A percentile compares a stretch with the other conserved stretches of the same genome.
Conservation (phyloP, 2,113 vertebrate species). For the Etia nguti region DNA sequence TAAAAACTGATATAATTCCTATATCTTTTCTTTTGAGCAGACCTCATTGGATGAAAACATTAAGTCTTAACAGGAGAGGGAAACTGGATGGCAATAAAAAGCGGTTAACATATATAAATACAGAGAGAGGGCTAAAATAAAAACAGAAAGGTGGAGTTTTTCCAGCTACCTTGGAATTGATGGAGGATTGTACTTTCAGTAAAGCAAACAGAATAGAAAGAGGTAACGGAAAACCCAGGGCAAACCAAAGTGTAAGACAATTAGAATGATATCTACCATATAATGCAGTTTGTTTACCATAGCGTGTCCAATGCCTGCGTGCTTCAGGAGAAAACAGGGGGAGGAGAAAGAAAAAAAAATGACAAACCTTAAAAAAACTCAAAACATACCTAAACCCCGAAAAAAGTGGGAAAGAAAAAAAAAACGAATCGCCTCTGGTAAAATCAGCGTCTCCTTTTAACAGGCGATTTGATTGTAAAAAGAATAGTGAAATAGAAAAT, state of each 20-base stretch:
- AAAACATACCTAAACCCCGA: conserved; percentile 62
- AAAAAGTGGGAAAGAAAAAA: conserved; percentile 48
- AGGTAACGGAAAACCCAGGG: conserved; percentile 79
- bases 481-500: conserved; percentile 15
- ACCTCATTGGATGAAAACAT: conserved; percentile 57
- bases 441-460: conserved; percentile 23
- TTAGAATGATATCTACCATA: conserved; percentile 99
- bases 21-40: conserved; percentile 14
- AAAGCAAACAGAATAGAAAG: conserved; percentile 78
- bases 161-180: conserved; percentile 75
- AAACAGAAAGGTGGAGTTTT: conserved; percentile 61
- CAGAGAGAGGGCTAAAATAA: conserved; percentile 44
- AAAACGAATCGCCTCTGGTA: conserved; percentile 2
- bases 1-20: background rate
- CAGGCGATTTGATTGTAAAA: conserved; percentile 21
- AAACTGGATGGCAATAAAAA: conserved; percentile 56
- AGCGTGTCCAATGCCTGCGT: conserved; percentile 99
- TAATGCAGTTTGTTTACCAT: conserved; percentile 99
- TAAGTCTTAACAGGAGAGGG: conserved; percentile 21
- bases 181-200: conserved; percentile 72
- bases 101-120: conserved; percentile 41
- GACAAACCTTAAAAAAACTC: conserved; percentile 79
- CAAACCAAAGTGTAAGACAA: conserved; percentile 88
- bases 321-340: conserved; percentile 80
- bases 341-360: conserved; percentile 75